Evolutionary conservation across 2,113 vertebrate species (phyloP).

Genomic region (Thamnaconus septentrionalis): DNA sequence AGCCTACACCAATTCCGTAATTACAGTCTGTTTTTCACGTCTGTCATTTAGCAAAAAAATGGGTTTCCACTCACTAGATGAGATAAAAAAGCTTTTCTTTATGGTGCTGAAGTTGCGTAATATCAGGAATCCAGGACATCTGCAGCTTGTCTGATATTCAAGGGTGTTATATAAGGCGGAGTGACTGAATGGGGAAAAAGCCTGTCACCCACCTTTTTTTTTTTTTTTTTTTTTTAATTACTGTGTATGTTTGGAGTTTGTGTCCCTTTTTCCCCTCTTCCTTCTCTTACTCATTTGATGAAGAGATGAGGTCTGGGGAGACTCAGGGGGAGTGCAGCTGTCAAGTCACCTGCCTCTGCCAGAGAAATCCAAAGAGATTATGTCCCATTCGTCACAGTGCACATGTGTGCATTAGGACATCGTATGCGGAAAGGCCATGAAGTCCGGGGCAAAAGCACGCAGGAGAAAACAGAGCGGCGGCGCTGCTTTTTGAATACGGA

Average conservation of each 20-base stretch:
- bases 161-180: slow-evolving; percentile 35
- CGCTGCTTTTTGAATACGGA: slow-evolving; percentile 28
- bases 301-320: slow-evolving; percentile 16
- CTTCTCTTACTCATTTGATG: slow-evolving; percentile 16
- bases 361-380: slow-evolving; percentile 29
- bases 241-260: slow-evolving; percentile 20
- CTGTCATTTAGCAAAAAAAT: too few relatives aligned
- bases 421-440: neutral
- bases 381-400: slow-evolving; percentile 8
- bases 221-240: neutral
- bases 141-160: slow-evolving; percentile 24
- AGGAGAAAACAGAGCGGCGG: slow-evolving; percentile 25
- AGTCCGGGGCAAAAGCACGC: neutral
- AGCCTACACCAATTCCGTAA: too few relatives aligned
- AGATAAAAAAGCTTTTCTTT: too few relatives aligned
- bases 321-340: slow-evolving; percentile 29
- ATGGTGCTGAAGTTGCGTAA: slow-evolving; percentile 11
- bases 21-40: too few relatives aligned
- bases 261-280: slow-evolving; percentile 12
- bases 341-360: slow-evolving; percentile 29
- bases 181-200: slow-evolving; percentile 19
- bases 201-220: neutral
- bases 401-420: neutral
- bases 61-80: too few relatives aligned
- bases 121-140: slow-evolving; percentile 11